A percentile compares a stretch with the other conserved stretches of the same genome.
Conservation (phyloP, 2,888 invertebrate genomes). For the Choreutis nemorana region DNA sequence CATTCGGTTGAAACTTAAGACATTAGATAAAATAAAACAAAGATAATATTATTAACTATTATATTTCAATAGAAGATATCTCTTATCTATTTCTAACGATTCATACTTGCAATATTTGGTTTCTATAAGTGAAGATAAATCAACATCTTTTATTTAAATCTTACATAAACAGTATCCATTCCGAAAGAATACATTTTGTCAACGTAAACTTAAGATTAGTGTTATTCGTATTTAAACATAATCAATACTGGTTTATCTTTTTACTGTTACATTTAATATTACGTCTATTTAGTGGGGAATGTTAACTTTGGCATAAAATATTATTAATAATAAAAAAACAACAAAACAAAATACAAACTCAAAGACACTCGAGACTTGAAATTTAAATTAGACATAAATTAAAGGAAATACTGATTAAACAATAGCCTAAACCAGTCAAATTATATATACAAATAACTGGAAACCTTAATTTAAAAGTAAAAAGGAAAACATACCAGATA, state of each 20-base stretch:
- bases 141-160: slow-evolving; percentile 47
- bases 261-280: slow-evolving; percentile 21
- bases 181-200: slow-evolving; percentile 49
- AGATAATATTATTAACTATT: slow-evolving; percentile 31
- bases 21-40: slow-evolving; percentile 25
- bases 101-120: slow-evolving; percentile 62
- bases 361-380: slow-evolving; percentile 52
- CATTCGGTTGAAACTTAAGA: no score
- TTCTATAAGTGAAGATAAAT: slow-evolving; percentile 59
- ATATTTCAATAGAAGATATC: slow-evolving; percentile 66
- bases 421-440: slow-evolving; percentile 45
- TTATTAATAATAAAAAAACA: slow-evolving; percentile 61
- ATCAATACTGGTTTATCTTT: slow-evolving; percentile 32
- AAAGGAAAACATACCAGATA: no score
- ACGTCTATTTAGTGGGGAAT: slow-evolving; percentile 70
- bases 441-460: slow-evolving; percentile 57
- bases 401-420: slow-evolving; percentile 60
- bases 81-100: slow-evolving; percentile 63
- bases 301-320: slow-evolving; percentile 78
- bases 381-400: slow-evolving; percentile 61
- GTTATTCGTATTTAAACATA: slow-evolving; percentile 19
- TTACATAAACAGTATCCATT: slow-evolving; percentile 44
- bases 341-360: slow-evolving; percentile 63
- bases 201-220: slow-evolving; percentile 53
- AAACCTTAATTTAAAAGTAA: slow-evolving; percentile 25